Conservation (phyloP, 2,888 invertebrate genomes). For the Elmis aenea region DNA sequence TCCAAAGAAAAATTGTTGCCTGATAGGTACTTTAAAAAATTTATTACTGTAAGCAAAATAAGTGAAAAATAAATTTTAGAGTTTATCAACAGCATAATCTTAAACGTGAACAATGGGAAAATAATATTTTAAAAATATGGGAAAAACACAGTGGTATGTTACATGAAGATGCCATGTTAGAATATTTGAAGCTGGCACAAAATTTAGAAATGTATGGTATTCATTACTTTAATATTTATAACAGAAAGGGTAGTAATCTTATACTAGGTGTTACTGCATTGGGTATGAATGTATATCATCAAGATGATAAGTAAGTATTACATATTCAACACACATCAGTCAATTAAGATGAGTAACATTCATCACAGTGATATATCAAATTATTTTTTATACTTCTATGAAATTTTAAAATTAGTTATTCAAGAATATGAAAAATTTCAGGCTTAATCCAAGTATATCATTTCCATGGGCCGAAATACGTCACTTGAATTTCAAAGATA, state of each 20-base stretch:
- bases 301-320: conserved; percentile 79
- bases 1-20: conserved; percentile 88
- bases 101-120: conserved; percentile 95
- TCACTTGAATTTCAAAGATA: conserved; percentile 97
- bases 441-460: conserved; percentile 94
- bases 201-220: conserved; percentile 98
- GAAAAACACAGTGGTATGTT: conserved; percentile 86
- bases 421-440: conserved; percentile 40
- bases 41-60: not conserved
- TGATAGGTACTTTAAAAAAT: conserved; percentile 56
- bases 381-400: no score
- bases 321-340: no score
- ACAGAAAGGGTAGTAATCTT: conserved; percentile 96
- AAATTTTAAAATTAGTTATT: not conserved
- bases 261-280: conserved; percentile 96
- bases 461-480: conserved; percentile 99
- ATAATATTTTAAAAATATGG: conserved; percentile 96
- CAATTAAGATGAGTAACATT: no score
- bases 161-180: conserved; percentile 98
- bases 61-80: conserved; percentile 42
- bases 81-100: conserved; percentile 96
- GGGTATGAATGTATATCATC: conserved; percentile 96
- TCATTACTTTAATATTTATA: conserved; percentile 96
- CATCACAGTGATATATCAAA: no score
- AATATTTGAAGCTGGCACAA: conserved; percentile 95